Conservation (phyloP, 2,888 invertebrate species). For the Torymus tubicola region DNA sequence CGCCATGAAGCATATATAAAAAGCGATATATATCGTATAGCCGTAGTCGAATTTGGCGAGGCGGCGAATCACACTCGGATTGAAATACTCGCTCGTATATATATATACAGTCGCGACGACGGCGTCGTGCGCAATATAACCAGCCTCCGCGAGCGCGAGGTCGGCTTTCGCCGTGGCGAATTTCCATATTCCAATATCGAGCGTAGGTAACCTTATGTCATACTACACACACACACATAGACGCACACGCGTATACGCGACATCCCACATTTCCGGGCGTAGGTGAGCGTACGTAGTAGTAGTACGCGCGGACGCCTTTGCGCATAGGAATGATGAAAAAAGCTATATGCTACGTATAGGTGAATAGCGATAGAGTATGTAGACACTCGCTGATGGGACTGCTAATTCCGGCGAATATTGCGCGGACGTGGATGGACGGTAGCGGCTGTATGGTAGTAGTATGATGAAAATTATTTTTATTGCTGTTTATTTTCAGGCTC, state of each 20-base stretch:
- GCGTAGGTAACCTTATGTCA: constrained; percentile 54
- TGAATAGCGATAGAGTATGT: not conserved
- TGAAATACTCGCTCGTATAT: too few relatives aligned
- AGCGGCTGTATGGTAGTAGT: too few relatives aligned
- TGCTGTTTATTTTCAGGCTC: too few relatives aligned
- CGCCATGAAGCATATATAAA: constrained; percentile 16
- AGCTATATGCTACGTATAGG: too few relatives aligned
- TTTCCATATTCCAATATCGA: constrained; percentile 51
- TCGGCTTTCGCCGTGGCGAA: constrained; percentile 26
- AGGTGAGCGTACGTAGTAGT: constrained; percentile 37
- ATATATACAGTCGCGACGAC: not conserved
- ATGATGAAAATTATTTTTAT: too few relatives aligned
- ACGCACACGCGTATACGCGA: not conserved
- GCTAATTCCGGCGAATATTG: too few relatives aligned
- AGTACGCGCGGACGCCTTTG: too few relatives aligned
- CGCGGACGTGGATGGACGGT: too few relatives aligned
- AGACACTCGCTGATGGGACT: not conserved
- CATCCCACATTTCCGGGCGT: constrained; percentile 53
- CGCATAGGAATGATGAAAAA: not conserved
- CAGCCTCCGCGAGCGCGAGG: constrained; percentile 6
- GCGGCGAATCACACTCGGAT: not conserved
- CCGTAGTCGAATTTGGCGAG: constrained; percentile 18
- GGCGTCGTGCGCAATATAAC: constrained; percentile 11
- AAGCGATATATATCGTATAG: not conserved
- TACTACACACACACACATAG: not conserved